Evolutionary conservation across 2,797 vertebrate species (phyloP), one percentile per base, ranked within the genome.

Genomic region (Diplodus sargus): DNA sequence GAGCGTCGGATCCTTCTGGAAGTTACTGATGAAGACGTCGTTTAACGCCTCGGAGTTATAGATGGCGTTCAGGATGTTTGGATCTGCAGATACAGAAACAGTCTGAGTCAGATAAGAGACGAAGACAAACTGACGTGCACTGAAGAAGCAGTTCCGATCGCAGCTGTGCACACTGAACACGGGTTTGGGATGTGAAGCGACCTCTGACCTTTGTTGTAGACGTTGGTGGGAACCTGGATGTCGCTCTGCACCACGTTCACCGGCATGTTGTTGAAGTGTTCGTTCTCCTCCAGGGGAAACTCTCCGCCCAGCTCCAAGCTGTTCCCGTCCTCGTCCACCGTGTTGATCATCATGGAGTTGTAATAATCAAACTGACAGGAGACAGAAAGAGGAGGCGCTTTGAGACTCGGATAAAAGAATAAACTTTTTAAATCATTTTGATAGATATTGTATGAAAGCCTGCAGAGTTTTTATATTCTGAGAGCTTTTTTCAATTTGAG

Each of bases 31-130:
- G 77, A 98, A 99, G 69, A 99, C 75, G 4, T 97, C 93, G 9
- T 99, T 99, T 76, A 99, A 86, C 8, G 97, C 96, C 93, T 99
- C 97, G 0, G 98, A 98, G 97, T 97, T 98, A 88, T 98, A 99
- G 83, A 98, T 96, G 0, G 97, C 97, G 5, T 99, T 99, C 60
- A 99, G 93, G 90, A 99, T 98, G 74, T 94, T 91, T 1, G 97
- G 97, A 79, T 99, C 98, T 99, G 74, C 15, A 68, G 39, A 39
- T 3, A 69, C 10, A 61, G 12, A 53, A 15, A 56, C 28, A 65
- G 11, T 9, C 4, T 6, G 62, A 71, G 7, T 45, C 43, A 30
- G 52, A 34, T 5, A 25, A 11, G 60, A 8, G 39, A 22, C 17
- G 18, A 12, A 25, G 52, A 5, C 4, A 16, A 47, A 5, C 28